Evolutionary conservation across 2,888 invertebrate species (phyloP).

Genomic region (Netelia virgata): DNA sequence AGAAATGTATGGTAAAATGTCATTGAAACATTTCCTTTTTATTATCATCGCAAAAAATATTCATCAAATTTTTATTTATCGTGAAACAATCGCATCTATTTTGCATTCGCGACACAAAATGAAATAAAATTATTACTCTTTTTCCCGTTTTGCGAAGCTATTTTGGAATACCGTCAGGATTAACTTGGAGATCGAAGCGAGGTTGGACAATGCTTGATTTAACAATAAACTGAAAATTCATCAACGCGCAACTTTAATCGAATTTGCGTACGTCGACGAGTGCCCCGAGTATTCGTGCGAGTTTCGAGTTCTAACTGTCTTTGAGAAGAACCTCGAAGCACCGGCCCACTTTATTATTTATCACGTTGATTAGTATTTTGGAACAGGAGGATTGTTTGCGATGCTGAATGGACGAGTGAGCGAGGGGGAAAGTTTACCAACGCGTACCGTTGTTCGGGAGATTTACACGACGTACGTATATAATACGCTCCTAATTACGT

Average conservation of each 20-base stretch:
- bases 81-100: no score
- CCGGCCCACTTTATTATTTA: background rate
- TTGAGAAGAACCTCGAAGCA: background rate
- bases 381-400: background rate
- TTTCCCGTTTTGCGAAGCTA: no score
- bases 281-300: background rate
- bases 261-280: background rate
- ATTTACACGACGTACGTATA: background rate
- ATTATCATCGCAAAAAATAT: no score
- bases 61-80: no score
- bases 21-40: no score
- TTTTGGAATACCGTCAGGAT: no score
- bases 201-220: background rate
- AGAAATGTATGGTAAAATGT: no score
- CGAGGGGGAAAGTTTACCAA: no score
- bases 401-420: background rate
- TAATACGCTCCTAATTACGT: background rate
- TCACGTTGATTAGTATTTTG: background rate
- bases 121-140: no score
- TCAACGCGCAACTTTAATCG: background rate
- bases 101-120: no score
- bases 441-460: background rate
- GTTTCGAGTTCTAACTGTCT: background rate
- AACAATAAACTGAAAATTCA: background rate
- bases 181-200: background rate